Conservation (phyloP, 2,797 vertebrate species). For the Eurystomus glaucurus region DNA sequence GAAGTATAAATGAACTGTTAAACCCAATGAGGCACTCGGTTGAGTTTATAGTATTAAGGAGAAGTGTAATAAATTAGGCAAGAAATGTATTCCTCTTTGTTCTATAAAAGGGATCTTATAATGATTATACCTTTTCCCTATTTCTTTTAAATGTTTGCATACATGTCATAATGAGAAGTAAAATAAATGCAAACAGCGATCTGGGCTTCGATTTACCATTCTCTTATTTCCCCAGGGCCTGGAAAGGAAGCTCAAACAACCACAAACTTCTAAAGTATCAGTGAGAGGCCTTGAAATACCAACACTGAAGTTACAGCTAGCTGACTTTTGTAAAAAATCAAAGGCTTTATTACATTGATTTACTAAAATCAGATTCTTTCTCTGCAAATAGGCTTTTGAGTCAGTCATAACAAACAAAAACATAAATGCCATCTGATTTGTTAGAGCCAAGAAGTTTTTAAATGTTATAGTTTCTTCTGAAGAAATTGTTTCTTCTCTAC, state of each 20-base stretch:
- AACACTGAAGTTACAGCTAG: constrained; percentile 78
- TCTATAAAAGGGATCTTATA: constrained; percentile 52
- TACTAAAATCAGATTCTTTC: constrained; percentile 78
- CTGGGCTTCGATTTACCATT: constrained; percentile 80
- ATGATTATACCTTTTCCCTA: constrained; percentile 52
- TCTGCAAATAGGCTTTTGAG: constrained; percentile 75
- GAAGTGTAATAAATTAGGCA: constrained; percentile 60
- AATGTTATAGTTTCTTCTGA: neutral
- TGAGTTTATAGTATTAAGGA: constrained; percentile 37
- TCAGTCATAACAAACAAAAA: constrained; percentile 77
- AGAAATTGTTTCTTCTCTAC: constrained; percentile 1
- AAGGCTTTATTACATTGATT: constrained; percentile 80
- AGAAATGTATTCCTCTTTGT: constrained; percentile 63
- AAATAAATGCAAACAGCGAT: constrained; percentile 80
- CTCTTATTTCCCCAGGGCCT: constrained; percentile 80
- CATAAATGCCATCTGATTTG: constrained; percentile 73
- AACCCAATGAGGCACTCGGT: constrained; percentile 6
- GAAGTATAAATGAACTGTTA: constrained; percentile 49
- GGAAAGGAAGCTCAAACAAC: constrained; percentile 80
- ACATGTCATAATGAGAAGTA: constrained; percentile 79
- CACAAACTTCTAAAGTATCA: constrained; percentile 83
- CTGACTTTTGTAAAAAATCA: constrained; percentile 77
- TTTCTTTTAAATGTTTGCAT: constrained; percentile 77
- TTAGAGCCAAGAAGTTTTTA: constrained; percentile 60
- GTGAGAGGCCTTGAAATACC: constrained; percentile 79